Conservation (phyloP, 2,888 invertebrate genomes). For the Candidula unifasciata region DNA sequence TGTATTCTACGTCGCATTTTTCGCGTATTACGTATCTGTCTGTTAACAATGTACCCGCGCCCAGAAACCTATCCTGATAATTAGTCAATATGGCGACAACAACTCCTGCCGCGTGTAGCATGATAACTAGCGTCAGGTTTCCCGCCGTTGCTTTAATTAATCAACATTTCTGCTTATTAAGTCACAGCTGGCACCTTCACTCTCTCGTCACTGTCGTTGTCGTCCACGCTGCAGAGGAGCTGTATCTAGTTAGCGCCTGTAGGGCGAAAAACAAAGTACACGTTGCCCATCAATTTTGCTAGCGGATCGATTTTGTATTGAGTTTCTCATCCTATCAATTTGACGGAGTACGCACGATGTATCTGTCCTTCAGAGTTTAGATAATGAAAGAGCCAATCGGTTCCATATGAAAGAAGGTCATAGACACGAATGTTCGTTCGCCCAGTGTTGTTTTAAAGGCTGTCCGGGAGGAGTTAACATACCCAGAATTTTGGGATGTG, state of each 20-base stretch:
- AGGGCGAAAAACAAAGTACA: background rate
- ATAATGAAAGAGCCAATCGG: background rate
- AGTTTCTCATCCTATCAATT: constrained; percentile 17
- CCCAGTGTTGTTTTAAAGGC: too few relatives aligned
- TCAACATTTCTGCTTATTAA: background rate
- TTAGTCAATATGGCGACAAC: too few relatives aligned
- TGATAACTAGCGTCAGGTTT: background rate
- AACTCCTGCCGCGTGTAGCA: background rate
- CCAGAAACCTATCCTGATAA: too few relatives aligned
- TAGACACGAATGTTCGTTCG: background rate
- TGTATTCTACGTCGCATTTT: too few relatives aligned
- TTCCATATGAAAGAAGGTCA: background rate
- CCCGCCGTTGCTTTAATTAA: background rate
- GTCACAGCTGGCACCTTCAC: background rate
- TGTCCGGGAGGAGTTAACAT: too few relatives aligned
- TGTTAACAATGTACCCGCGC: too few relatives aligned
- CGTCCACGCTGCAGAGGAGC: background rate
- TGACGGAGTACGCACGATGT: background rate
- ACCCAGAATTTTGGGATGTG: too few relatives aligned
- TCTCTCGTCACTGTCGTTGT: background rate
- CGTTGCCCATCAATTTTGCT: constrained; percentile 23
- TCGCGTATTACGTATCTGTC: too few relatives aligned
- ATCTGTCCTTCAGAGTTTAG: background rate
- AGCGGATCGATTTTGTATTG: constrained; percentile 14
- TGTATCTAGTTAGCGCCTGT: background rate